Conservation (phyloP, 2,113 vertebrate species). For the Galeopterus variegatus region DNA sequence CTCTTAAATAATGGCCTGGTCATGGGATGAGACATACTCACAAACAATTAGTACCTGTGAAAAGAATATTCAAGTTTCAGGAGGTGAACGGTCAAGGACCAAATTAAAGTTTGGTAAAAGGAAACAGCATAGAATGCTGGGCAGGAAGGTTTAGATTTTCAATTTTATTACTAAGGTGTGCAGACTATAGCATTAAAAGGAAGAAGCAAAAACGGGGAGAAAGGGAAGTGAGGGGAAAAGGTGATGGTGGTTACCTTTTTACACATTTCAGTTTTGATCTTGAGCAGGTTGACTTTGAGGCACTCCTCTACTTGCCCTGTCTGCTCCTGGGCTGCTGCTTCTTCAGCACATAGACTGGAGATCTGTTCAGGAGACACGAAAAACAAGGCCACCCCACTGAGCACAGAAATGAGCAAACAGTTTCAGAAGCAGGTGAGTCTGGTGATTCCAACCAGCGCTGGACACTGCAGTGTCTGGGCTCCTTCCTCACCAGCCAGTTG, state of each 20-base stretch:
- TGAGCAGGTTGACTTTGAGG: slow-evolving; percentile 97
- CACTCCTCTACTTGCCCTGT: slow-evolving; percentile 99
- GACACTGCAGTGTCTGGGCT: too few species aligned
- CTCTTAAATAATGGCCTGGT: neutral
- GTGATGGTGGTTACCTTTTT: slow-evolving; percentile 92
- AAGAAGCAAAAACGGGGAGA: neutral
- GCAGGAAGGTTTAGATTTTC: neutral
- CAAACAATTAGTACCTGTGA: neutral
- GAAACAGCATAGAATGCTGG: neutral
- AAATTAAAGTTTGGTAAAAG: neutral
- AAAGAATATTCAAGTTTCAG: slow-evolving; percentile 4
- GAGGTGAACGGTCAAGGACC: neutral
- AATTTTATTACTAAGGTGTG: neutral
- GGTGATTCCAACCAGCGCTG: neutral
- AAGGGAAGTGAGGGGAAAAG: neutral
- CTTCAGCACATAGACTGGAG: slow-evolving; percentile 94
- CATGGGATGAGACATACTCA: neutral
- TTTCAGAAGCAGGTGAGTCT: neutral
- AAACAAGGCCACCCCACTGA: neutral
- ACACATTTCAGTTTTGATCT: slow-evolving; percentile 95
- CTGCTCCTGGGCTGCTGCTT: slow-evolving; percentile 98
- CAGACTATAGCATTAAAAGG: neutral
- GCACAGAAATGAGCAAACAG: neutral
- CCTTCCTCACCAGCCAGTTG: neutral
- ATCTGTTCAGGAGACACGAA: slow-evolving; percentile 90